Conservation (phyloP, 2,888 invertebrate genomes). For the Limnephilus lunatus region DNA sequence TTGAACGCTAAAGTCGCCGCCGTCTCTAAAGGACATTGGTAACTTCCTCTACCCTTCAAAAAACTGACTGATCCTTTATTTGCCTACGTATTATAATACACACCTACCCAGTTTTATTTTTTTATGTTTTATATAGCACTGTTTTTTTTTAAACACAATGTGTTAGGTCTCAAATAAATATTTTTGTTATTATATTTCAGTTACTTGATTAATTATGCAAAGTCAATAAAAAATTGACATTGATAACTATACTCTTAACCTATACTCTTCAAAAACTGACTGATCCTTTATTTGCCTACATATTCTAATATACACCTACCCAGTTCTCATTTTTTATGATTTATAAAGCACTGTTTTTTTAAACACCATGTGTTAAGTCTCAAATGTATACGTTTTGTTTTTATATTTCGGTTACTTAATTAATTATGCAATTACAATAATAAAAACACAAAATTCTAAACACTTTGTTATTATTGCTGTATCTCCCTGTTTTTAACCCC, state of each 20-base stretch:
- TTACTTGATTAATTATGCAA: background rate
- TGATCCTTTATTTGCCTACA: background rate
- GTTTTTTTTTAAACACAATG: background rate
- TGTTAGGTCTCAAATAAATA: background rate
- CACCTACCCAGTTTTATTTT: background rate
- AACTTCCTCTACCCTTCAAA: background rate
- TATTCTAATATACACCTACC: background rate
- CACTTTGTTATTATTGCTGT: background rate
- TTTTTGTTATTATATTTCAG: background rate
- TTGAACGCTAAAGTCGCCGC: constrained; percentile 71
- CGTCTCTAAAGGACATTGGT: constrained; percentile 62
- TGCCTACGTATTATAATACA: background rate
- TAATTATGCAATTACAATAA: background rate
- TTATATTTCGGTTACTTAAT: background rate
- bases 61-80: background rate
- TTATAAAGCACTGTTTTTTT: background rate
- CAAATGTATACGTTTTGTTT: constrained; percentile 5
- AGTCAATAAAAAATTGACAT: background rate
- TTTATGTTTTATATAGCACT: background rate
- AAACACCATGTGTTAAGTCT: background rate
- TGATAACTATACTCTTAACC: background rate
- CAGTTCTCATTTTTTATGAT: background rate
- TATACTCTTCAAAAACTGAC: background rate
- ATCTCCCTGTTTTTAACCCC: too few species aligned
- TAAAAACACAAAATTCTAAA: background rate